Percentiles rank a stretch among this genome's conserved stretches.
phyloP scores from a whole-genome alignment of 2,113 vertebrate genomes.

The Eubucco bourcierii region DNA sequence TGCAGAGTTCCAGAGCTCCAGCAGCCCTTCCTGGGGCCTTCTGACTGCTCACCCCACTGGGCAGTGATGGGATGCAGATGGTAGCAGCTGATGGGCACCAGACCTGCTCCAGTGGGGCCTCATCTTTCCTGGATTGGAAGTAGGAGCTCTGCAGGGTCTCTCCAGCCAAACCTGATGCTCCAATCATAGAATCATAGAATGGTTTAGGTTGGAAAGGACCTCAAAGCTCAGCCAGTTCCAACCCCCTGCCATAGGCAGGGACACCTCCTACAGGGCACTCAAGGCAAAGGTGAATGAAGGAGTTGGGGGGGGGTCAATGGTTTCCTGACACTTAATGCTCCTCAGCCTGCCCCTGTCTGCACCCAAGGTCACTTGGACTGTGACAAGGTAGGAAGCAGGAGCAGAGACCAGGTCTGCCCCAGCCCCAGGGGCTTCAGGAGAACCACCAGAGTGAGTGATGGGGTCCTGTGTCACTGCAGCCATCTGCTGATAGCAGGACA shows the following conservation, averaged over 20 bases:
- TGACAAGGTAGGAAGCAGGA: background rate
- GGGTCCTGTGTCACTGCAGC: background rate
- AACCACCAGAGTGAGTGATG: accelerated
- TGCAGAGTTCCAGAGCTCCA: background rate
- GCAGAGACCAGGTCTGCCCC: background rate
- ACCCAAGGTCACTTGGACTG: background rate
- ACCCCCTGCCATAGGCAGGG: too few species aligned
- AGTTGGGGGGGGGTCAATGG: accelerated
- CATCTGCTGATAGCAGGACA: background rate
- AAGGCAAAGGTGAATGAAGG: background rate
- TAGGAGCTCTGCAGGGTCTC: background rate
- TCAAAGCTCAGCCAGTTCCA: too few species aligned
- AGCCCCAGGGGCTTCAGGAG: background rate
- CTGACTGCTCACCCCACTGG: accelerated
- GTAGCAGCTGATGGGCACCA: accelerated
- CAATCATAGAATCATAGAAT: background rate
- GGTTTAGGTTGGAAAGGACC: too few species aligned
- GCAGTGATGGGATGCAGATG: accelerated
- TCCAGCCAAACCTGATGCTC: background rate
- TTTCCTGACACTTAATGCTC: background rate
- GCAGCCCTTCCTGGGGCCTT: accelerated
- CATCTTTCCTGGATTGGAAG: background rate
- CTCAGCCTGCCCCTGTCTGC: background rate
- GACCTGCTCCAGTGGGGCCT: accelerated
- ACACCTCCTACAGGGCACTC: too few species aligned